Percentiles rank a stretch among this genome's conserved stretches.
phyloP scores from a whole-genome alignment of 2,113 vertebrate genomes.

The Perccottus glenii region DNA sequence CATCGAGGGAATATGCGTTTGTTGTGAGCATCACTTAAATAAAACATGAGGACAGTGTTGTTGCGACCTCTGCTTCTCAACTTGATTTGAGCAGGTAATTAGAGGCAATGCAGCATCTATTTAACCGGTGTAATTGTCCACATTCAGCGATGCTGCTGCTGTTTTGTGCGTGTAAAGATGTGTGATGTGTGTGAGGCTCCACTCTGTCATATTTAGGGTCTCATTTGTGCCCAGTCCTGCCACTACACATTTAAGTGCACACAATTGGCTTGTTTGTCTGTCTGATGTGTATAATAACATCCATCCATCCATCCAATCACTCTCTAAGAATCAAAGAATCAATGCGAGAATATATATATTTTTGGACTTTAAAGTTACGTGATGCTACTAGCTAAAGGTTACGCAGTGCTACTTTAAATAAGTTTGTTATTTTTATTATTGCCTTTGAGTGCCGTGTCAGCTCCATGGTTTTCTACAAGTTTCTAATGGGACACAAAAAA shows the following conservation, averaged over 20 bases:
- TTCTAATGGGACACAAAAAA: too few species aligned
- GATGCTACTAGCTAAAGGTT: too few species aligned
- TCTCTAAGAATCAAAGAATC: too few species aligned
- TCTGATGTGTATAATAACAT: background rate
- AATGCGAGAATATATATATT: too few species aligned
- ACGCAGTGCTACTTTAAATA: too few species aligned
- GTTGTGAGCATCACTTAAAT: conserved; percentile 37
- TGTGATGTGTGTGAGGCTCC: background rate
- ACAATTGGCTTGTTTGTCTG: background rate
- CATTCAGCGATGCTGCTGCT: conserved; percentile 5
- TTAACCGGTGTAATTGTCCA: conserved; percentile 27
- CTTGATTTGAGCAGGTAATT: conserved; percentile 58
- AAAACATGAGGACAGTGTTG: conserved; percentile 47
- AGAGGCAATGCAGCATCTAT: conserved; percentile 31
- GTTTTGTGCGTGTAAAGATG: background rate
- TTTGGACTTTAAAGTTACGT: too few species aligned
- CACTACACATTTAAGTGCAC: background rate
- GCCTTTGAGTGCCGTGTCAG: too few species aligned
- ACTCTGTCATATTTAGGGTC: background rate
- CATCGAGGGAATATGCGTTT: conserved; percentile 25
- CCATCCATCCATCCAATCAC: too few species aligned
- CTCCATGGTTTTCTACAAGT: too few species aligned
- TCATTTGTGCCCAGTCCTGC: background rate
- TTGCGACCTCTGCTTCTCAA: conserved; percentile 25
- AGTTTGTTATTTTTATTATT: too few species aligned